Evolutionary conservation across 2,113 vertebrate species (phyloP).

Genomic region (Campylorhamphus procurvoides): DNA sequence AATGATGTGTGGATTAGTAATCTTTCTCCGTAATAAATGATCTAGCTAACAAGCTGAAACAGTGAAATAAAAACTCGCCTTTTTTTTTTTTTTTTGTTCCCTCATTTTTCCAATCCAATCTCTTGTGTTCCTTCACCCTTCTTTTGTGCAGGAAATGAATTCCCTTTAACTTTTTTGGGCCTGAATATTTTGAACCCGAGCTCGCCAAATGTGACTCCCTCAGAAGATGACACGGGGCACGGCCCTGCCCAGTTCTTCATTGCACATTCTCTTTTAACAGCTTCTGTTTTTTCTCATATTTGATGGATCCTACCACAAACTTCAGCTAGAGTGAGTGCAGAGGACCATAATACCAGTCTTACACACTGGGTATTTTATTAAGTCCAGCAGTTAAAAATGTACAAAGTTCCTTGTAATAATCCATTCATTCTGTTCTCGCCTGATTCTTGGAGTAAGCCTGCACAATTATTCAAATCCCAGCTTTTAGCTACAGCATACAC

Average conservation of each 20-base stretch:
- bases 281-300: conserved; percentile 72
- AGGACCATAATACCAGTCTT: conserved; percentile 74
- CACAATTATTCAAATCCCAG: conserved; percentile 99
- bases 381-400: conserved; percentile 93
- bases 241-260: conserved; percentile 73
- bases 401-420: conserved; percentile 96
- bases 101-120: conserved; percentile 23
- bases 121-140: conserved; percentile 41
- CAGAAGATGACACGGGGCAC: conserved; percentile 59
- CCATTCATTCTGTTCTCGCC: conserved; percentile 98
- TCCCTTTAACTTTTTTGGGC: conserved; percentile 42
- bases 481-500: conserved; percentile 99
- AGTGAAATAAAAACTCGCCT: conserved; percentile 64
- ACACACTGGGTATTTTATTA: conserved; percentile 84
- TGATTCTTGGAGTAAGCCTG: conserved; percentile 97
- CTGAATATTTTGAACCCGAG: conserved; percentile 70
- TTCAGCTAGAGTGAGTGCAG: conserved; percentile 69
- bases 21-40: conserved; percentile 74
- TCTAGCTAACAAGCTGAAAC: conserved; percentile 69
- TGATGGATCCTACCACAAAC: conserved; percentile 74
- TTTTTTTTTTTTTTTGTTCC: conserved; percentile 9
- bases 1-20: conserved; percentile 69
- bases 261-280: conserved; percentile 70
- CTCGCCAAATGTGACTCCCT: conserved; percentile 55
- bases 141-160: conserved; percentile 65